Conservation (phyloP, 2,113 vertebrate species). For the Brevimyrus niger region DNA sequence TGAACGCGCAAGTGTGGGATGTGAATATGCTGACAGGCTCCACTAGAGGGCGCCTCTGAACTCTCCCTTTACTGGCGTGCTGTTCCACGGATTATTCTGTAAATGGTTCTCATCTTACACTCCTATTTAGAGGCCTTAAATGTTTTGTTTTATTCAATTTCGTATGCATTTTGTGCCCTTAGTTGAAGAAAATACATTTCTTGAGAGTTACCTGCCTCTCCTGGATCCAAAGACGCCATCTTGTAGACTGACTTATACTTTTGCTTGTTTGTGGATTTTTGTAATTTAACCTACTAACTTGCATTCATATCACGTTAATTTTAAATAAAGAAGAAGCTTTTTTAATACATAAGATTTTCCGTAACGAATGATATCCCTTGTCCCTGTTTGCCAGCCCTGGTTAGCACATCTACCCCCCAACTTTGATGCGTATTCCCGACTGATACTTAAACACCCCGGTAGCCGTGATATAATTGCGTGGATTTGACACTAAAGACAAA, state of each 20-base stretch:
- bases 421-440: not conserved
- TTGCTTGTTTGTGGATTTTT: not conserved
- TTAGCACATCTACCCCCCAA: not conserved
- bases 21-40: not conserved
- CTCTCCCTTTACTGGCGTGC: not conserved
- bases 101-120: not conserved
- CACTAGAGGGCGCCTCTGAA: not conserved
- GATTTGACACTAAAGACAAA: not conserved
- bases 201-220: not conserved
- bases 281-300: not conserved
- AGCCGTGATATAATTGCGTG: not conserved
- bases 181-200: not conserved
- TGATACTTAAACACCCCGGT: not conserved
- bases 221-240: not conserved
- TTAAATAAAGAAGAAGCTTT: not conserved
- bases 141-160: not conserved
- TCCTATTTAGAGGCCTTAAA: not conserved
- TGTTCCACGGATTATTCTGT: not conserved
- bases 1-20: not conserved
- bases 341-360: not conserved
- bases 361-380: not conserved
- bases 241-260: not conserved
- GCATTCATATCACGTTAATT: not conserved
- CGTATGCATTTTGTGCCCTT: not conserved
- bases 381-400: not conserved